Percentiles rank a stretch among this genome's conserved stretches.
Conservation (phyloP, 2,113 vertebrate species). For the Hyla sarda region DNA sequence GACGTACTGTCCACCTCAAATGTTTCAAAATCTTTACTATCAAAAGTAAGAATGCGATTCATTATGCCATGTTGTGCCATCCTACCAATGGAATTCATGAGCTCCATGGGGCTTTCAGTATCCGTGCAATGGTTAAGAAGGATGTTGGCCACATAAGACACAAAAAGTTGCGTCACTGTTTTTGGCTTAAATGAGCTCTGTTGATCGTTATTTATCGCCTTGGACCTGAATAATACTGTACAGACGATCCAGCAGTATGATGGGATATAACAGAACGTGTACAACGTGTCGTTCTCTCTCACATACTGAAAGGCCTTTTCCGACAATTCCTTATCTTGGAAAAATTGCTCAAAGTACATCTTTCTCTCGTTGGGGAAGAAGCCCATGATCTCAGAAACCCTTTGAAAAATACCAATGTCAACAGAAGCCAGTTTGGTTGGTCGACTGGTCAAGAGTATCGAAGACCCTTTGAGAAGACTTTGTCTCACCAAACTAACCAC, state of each 20-base stretch:
- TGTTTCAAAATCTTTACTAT: conserved; percentile 53
- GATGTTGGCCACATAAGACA: conserved; percentile 63
- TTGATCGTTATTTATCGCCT: too few relatives aligned
- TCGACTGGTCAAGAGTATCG: conserved; percentile 69
- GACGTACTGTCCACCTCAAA: conserved; percentile 61
- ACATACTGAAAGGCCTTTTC: conserved; percentile 63
- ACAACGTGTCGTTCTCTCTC: conserved; percentile 70
- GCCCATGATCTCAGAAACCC: conserved; percentile 66
- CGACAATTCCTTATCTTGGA: conserved; percentile 59
- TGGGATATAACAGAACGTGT: conserved; percentile 70
- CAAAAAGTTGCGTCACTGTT: conserved; percentile 73
- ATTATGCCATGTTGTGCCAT: conserved; percentile 48
- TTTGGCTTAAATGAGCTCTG: conserved; percentile 61
- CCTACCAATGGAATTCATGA: background rate
- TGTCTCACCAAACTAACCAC: conserved; percentile 71
- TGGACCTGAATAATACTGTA: conserved; percentile 31
- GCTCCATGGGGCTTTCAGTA: conserved; percentile 34
- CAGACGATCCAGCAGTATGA: conserved; percentile 71
- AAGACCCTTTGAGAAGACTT: conserved; percentile 68
- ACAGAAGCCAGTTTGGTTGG: conserved; percentile 36
- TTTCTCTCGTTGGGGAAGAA: conserved; percentile 72
- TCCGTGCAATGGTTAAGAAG: conserved; percentile 62
- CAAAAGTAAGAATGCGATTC: conserved; percentile 54
- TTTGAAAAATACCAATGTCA: conserved; percentile 46
- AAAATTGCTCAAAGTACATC: conserved; percentile 67